Conservation (phyloP, 2,888 invertebrate genomes). For the Cosmia pyralina region DNA sequence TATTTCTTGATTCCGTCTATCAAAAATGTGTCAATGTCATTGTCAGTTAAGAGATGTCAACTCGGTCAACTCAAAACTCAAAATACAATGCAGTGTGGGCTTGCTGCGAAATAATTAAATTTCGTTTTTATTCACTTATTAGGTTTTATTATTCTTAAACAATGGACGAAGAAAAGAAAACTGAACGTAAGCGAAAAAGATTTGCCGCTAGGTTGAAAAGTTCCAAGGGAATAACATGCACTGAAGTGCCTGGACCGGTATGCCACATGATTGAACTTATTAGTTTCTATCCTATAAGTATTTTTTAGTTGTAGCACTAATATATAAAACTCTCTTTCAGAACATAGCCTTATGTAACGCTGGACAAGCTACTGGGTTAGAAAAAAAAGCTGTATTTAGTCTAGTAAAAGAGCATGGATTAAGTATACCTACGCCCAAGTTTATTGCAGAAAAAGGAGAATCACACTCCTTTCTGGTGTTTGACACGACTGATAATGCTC, state of each 20-base stretch:
- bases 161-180: slow-evolving; percentile 80
- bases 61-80: no score
- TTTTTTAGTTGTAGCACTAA: slow-evolving; percentile 2
- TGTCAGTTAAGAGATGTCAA: no score
- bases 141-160: not conserved
- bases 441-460: slow-evolving; percentile 94
- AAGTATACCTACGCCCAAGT: slow-evolving; percentile 89
- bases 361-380: slow-evolving; percentile 95
- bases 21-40: no score
- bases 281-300: not conserved
- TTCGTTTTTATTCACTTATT: not conserved
- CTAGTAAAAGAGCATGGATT: slow-evolving; percentile 89
- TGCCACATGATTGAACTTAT: slow-evolving; percentile 47
- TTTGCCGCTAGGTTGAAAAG: slow-evolving; percentile 81
- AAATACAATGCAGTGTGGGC: no score
- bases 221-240: slow-evolving; percentile 79
- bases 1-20: no score
- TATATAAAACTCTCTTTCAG: slow-evolving; percentile 83
- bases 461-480: slow-evolving; percentile 95
- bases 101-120: not conserved
- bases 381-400: slow-evolving; percentile 91
- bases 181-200: slow-evolving; percentile 80
- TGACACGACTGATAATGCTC: slow-evolving; percentile 85
- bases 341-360: slow-evolving; percentile 95
- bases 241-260: slow-evolving; percentile 75